phyloP scores from a whole-genome alignment of 2,888 invertebrate species.

The Colletes collaris region DNA sequence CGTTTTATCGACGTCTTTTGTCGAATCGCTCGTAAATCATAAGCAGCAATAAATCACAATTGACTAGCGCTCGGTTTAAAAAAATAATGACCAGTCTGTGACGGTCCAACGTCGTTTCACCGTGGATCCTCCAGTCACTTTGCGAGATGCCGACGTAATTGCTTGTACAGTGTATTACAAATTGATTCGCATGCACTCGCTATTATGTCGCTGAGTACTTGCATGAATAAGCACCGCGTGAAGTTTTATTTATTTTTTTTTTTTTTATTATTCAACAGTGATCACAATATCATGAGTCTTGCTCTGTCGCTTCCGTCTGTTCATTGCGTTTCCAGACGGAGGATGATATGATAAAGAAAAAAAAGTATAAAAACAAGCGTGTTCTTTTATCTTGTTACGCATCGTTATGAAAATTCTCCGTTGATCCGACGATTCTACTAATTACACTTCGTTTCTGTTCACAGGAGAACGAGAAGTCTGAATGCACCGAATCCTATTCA shows the following conservation, averaged over 20 bases:
- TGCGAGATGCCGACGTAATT: conserved; percentile 9
- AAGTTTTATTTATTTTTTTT: not conserved
- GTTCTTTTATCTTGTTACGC: not conserved
- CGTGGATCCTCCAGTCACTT: not conserved
- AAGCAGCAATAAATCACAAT: not conserved
- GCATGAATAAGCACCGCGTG: not conserved
- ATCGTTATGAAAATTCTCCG: not conserved
- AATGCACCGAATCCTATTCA: conserved; percentile 98
- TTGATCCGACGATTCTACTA: not conserved
- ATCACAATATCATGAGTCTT: not conserved
- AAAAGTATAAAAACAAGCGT: not conserved
- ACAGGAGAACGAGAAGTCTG: conserved; percentile 95
- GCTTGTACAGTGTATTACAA: not conserved
- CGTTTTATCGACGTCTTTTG: not conserved
- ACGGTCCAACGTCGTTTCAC: not conserved
- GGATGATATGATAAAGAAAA: not conserved
- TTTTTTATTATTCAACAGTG: not conserved
- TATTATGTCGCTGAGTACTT: not conserved
- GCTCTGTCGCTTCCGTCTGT: not conserved
- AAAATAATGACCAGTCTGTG: conserved; percentile 1
- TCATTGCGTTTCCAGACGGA: not conserved
- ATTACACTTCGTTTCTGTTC: conserved; percentile 79
- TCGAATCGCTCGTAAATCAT: not conserved
- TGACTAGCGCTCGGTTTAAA: not conserved
- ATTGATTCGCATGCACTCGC: conserved; percentile 17